Evolutionary conservation across 2,888 invertebrate species (phyloP).

Genomic region (Mesochorus sp.): DNA sequence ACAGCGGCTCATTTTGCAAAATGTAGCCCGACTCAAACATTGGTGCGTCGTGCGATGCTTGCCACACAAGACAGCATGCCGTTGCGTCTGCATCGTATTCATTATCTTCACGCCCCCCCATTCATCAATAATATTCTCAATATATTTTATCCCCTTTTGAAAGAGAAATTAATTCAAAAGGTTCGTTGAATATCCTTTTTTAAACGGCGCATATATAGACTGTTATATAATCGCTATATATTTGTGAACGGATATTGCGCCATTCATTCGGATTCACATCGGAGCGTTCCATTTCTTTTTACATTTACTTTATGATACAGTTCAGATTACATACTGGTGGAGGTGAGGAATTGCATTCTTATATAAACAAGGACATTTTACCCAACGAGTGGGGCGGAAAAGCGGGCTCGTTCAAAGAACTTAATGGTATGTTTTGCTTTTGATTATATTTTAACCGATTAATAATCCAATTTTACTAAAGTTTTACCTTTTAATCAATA

Average conservation of each 20-base stretch:
- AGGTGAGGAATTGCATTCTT: constrained; percentile 78
- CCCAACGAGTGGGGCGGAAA: constrained; percentile 82
- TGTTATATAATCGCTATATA: background rate
- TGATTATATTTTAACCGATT: background rate
- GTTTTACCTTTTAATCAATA: background rate
- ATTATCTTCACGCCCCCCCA: constrained; percentile 75
- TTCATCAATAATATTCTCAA: constrained; percentile 75
- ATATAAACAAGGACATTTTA: constrained; percentile 80
- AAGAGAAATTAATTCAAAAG: constrained; percentile 79
- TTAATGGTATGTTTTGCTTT: constrained; percentile 72
- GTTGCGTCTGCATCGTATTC: constrained; percentile 75
- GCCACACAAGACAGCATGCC: constrained; percentile 81
- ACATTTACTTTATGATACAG: constrained; percentile 66
- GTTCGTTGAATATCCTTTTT: constrained; percentile 62
- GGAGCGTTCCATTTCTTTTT: background rate
- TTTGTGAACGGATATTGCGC: background rate
- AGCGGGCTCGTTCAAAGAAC: constrained; percentile 76
- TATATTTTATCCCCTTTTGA: constrained; percentile 78
- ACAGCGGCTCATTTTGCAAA: constrained; percentile 77
- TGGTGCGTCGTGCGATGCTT: constrained; percentile 76
- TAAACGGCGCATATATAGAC: too few species aligned
- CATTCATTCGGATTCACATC: background rate
- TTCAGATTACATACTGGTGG: constrained; percentile 79
- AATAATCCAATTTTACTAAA: background rate
- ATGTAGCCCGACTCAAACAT: constrained; percentile 76